Evolutionary conservation across 2,113 vertebrate genomes (phyloP), one percentile per base, ranked within the genome.

Genomic region (Alligator sinensis): DNA sequence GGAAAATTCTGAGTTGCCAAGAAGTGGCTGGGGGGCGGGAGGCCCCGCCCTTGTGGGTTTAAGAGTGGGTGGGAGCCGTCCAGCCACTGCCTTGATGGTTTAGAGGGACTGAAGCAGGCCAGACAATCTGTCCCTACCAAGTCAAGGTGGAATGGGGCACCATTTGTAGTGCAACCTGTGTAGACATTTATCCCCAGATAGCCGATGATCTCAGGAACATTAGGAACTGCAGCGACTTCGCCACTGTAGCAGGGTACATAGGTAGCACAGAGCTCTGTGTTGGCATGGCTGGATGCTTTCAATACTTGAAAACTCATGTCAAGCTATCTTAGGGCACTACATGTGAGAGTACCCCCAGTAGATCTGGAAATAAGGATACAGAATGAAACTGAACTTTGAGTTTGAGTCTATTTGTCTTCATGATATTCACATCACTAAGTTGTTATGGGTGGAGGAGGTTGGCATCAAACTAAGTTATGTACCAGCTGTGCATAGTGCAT

Each of bases 401-500:
- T 25, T 82, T 76, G 7, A 2, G 0, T 11, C 62, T 87, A 57
- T 70, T 75, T 68, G 84, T 22, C 81, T 17, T 38, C 34, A 1
- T 17, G 24, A 22, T 6, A 14, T 6, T n/a, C 10, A 38, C 1
- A 11, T 81, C 25, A 61, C 19, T 77, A 22, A 0, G 0, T 21
- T 0, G 11, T 19, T 74, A 10, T 24, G 0, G 88, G 54, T 38
- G 74, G 68, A 72, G 77, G 47, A 47, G 47, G 27, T 74, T 5
- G 4, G 68, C 38, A 1, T 55, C 11, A 24, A 84, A 7, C 24
- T 90, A 84, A 80, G 82, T 84, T 60, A 90, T 30, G 72, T 76
- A 0, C 0, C 0, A 54, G 38, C n/a, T 82, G 30, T 2, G 17
- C 15, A 80, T 22, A 60, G 28, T 0, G 0, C 77, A 70, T 84